Evolutionary conservation across 2,113 vertebrate species (phyloP).

Genomic region (Stigmatopora argus): DNA sequence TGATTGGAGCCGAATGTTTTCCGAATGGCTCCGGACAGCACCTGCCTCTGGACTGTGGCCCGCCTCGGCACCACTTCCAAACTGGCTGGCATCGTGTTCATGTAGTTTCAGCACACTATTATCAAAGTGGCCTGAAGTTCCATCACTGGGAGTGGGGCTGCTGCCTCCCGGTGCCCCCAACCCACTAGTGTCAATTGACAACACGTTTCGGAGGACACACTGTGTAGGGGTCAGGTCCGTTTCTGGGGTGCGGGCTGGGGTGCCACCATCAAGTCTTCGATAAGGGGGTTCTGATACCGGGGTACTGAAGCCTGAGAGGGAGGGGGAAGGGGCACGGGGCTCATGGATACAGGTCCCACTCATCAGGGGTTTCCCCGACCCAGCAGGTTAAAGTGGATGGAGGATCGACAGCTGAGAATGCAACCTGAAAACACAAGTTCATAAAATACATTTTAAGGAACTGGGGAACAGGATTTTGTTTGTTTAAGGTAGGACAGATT

Average conservation of each 20-base stretch:
- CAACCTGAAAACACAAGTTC: conserved; percentile 36
- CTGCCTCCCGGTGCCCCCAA: conserved; percentile 53
- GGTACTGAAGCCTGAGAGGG: conserved; percentile 84
- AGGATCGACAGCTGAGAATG: conserved; percentile 30
- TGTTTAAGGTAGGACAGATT: no score
- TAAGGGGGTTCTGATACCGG: conserved; percentile 80
- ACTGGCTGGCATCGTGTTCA: conserved; percentile 75
- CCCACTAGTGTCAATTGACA: conserved; percentile 78
- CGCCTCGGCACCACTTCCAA: conserved; percentile 60
- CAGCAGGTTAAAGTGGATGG: conserved; percentile 56
- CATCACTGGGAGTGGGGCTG: conserved; percentile 81
- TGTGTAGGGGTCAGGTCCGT: conserved; percentile 91
- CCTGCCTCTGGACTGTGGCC: conserved; percentile 67
- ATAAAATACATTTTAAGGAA: conserved; percentile 16
- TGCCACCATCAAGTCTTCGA: conserved; percentile 81
- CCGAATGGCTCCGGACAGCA: conserved; percentile 64
- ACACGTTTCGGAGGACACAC: conserved; percentile 87
- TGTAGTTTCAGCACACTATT: conserved; percentile 88
- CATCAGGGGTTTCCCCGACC: conserved; percentile 69
- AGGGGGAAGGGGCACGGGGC: conserved; percentile 85
- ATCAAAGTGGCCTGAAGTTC: conserved; percentile 79
- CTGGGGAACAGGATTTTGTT: no score
- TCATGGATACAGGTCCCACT: conserved; percentile 86
- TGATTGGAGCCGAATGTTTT: conserved; percentile 76
- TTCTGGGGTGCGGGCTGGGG: conserved; percentile 84